Evolutionary conservation across 2,113 vertebrate genomes (phyloP).

Genomic region (Lampris incognitus): DNA sequence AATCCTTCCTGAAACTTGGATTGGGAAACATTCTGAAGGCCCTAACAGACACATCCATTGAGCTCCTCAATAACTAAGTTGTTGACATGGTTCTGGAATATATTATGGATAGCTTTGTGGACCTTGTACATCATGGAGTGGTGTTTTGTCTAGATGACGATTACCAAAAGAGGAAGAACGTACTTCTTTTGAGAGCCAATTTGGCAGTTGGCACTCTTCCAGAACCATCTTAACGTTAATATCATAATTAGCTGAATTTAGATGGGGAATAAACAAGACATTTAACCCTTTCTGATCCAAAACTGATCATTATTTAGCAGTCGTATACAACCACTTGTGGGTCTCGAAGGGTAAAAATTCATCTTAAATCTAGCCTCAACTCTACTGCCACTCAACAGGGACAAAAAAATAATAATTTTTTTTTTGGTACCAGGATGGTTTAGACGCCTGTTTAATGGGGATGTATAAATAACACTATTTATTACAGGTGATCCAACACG

Average conservation of each 20-base stretch:
- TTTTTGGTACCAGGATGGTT: not conserved
- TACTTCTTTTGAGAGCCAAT: not conserved
- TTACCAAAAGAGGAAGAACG: slow-evolving; percentile 22
- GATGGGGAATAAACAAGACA: not conserved
- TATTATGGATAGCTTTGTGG: too few relatives aligned
- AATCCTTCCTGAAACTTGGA: slow-evolving; percentile 4
- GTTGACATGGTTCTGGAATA: too few relatives aligned
- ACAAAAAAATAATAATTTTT: not conserved
- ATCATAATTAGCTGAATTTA: not conserved
- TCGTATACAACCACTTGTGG: not conserved
- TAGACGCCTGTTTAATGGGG: slow-evolving; percentile 26
- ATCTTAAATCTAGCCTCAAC: not conserved
- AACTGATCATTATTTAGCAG: not conserved
- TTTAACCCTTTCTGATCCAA: not conserved
- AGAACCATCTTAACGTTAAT: not conserved
- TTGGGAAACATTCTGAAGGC: not conserved
- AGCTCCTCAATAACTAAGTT: not conserved
- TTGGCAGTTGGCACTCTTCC: not conserved
- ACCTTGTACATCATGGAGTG: not conserved
- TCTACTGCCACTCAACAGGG: not conserved
- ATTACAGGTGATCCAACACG: slow-evolving; percentile 23
- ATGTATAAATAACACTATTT: slow-evolving; percentile 46
- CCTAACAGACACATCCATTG: not conserved
- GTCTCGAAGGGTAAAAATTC: not conserved
- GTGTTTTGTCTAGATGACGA: slow-evolving; percentile 52